Evolutionary conservation across 1,140 invertebrate genomes (phyloP).

Genomic region (Achatina immaculata): DNA sequence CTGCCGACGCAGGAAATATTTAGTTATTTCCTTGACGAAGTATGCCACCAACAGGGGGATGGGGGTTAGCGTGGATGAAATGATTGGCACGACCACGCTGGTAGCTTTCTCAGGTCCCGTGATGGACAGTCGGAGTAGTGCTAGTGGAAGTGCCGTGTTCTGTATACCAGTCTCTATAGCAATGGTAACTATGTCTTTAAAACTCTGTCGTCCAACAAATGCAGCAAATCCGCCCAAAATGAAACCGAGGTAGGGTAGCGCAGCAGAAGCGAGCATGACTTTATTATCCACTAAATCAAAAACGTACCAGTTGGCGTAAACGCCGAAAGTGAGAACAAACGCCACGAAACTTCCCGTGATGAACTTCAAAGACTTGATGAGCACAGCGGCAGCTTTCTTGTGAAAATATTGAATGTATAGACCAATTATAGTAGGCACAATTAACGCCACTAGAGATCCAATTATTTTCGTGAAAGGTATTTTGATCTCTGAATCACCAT

Average conservation of each 20-base stretch:
- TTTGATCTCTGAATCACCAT: conserved; percentile 60
- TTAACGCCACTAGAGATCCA: conserved; percentile 80
- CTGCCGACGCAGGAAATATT: too few species aligned
- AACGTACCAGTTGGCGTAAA: conserved; percentile 91
- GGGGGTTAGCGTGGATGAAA: conserved; percentile 92
- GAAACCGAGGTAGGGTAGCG: conserved; percentile 91
- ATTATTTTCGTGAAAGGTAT: conserved; percentile 89
- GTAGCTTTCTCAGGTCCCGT: conserved; percentile 71
- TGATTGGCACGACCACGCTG: conserved; percentile 68
- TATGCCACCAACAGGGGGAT: too few species aligned
- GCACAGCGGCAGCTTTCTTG: conserved; percentile 71
- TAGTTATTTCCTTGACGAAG: too few species aligned
- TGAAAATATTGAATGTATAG: conserved; percentile 74
- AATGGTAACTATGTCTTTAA: conserved; percentile 70
- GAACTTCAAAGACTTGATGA: conserved; percentile 71
- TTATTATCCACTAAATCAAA: conserved; percentile 80
- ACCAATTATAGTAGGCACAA: conserved; percentile 87
- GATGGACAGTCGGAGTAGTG: conserved; percentile 71
- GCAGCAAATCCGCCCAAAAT: conserved; percentile 76
- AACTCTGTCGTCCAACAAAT: conserved; percentile 53
- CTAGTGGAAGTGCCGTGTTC: conserved; percentile 72
- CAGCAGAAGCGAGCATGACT: conserved; percentile 83
- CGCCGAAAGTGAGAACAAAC: conserved; percentile 92
- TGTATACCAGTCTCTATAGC: conserved; percentile 75
- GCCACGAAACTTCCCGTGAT: conserved; percentile 87